Percentiles rank a stretch among this genome's conserved stretches.
Conservation (phyloP, 1,140 invertebrate species). For the Habropoda laboriosa region DNA sequence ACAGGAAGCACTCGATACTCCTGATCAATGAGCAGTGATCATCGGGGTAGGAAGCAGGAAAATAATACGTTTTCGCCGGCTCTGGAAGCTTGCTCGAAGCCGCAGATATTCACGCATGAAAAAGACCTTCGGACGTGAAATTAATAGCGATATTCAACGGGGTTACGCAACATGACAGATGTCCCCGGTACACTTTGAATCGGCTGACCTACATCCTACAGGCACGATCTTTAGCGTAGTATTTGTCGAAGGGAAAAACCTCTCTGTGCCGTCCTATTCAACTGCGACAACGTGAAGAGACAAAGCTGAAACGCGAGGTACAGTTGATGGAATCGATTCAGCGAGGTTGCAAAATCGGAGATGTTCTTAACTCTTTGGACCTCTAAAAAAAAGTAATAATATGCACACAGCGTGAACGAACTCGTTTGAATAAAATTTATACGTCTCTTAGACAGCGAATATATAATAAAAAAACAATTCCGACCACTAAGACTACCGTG, state of each 20-base stretch:
- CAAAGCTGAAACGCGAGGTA: background rate
- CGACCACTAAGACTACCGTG: too few relatives aligned
- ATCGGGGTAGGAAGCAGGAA: constrained; percentile 34
- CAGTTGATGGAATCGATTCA: too few relatives aligned
- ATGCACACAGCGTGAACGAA: too few relatives aligned
- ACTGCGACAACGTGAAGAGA: too few relatives aligned
- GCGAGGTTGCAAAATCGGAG: too few relatives aligned
- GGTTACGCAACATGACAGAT: constrained; percentile 54
- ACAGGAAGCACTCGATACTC: constrained; percentile 38
- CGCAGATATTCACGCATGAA: constrained; percentile 47
- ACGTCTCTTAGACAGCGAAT: too few relatives aligned
- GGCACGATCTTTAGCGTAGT: background rate
- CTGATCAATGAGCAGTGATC: constrained; percentile 42
- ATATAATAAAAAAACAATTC: too few relatives aligned
- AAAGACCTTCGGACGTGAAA: constrained; percentile 42
- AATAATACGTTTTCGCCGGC: constrained; percentile 43
- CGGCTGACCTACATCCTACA: constrained; percentile 38
- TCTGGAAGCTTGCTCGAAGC: constrained; percentile 15
- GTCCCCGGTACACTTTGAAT: constrained; percentile 19
- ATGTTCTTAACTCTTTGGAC: too few relatives aligned
- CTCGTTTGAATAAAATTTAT: too few relatives aligned
- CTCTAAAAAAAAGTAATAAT: too few relatives aligned
- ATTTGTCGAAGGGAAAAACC: too few relatives aligned
- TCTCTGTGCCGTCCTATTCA: background rate
- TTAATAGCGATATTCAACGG: constrained; percentile 45